A percentile compares a stretch with the other conserved stretches of the same genome.
phyloP scores from a whole-genome alignment of 2,888 invertebrate species.

The Noctua janthe region DNA sequence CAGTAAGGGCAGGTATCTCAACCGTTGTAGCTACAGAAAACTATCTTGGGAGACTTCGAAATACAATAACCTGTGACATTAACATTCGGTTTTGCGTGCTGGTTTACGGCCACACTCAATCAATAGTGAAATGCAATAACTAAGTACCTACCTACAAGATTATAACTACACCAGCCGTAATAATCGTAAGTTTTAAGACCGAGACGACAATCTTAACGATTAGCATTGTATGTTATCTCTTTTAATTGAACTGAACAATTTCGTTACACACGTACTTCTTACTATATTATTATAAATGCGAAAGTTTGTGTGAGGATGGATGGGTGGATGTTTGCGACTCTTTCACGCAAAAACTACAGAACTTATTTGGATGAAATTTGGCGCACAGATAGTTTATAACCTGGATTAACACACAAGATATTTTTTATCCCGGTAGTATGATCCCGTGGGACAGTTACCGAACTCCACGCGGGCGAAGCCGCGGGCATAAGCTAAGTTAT shows the following conservation, averaged over 20 bases:
- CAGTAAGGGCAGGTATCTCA: too few relatives aligned
- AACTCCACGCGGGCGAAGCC: not conserved
- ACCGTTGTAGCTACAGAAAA: not conserved
- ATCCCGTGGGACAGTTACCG: too few relatives aligned
- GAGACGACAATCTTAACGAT: not conserved
- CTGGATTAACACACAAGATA: too few relatives aligned
- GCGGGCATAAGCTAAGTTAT: too few relatives aligned
- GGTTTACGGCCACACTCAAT: not conserved
- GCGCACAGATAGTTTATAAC: not conserved
- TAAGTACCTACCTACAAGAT: too few relatives aligned
- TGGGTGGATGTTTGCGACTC: not conserved
- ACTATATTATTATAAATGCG: not conserved
- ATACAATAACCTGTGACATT: too few relatives aligned
- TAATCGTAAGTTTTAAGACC: not conserved
- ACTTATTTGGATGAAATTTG: not conserved
- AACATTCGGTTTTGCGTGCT: not conserved
- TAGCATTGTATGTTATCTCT: conserved; percentile 1
- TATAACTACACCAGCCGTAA: not conserved
- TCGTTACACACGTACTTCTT: not conserved
- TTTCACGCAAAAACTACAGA: not conserved
- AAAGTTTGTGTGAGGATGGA: not conserved
- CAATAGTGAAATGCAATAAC: conserved; percentile 6
- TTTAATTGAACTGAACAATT: not conserved
- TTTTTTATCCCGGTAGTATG: too few relatives aligned
- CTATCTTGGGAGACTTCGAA: not conserved